Percentiles rank a stretch among this genome's conserved stretches.
These are phyloP conservation scores for Syngnathus acus DNA, from an alignment of 2,797 vertebrate species.

Conservation along the genomic window DNA sequence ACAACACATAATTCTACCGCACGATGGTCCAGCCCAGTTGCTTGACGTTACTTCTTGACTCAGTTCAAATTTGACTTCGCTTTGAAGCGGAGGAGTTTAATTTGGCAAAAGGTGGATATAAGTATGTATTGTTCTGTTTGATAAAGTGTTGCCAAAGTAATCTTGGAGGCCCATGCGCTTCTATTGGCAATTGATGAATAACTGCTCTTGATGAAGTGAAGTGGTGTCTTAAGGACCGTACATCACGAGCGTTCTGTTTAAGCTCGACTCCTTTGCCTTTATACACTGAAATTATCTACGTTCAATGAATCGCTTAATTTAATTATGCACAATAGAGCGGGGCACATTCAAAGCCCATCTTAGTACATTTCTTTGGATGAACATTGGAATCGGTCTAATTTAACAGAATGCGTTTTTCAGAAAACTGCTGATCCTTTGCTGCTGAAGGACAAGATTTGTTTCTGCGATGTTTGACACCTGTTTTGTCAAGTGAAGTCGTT, in stretches of 20 bases:
- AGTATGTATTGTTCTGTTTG: conserved; percentile 6
- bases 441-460: background rate
- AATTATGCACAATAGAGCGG: background rate
- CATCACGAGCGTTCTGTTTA: background rate
- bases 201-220: conserved; percentile 2
- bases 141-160: conserved; percentile 4
- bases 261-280: background rate
- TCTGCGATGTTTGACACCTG: background rate
- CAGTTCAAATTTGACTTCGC: background rate
- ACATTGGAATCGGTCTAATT: background rate
- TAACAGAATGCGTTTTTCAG: background rate
- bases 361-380: background rate
- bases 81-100: background rate
- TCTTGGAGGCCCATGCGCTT: background rate
- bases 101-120: background rate
- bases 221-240: background rate
- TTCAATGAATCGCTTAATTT: conserved; percentile 2
- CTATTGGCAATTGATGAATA: background rate
- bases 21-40: background rate
- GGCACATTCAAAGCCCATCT: background rate
- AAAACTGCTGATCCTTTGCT: background rate
- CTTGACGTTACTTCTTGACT: background rate
- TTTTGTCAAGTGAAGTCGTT: background rate
- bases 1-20: background rate
- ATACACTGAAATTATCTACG: background rate